Evolutionary conservation across 35 echinoderm and acorn worm species (phyloP).

Genomic region (Apostichopus californicus): DNA sequence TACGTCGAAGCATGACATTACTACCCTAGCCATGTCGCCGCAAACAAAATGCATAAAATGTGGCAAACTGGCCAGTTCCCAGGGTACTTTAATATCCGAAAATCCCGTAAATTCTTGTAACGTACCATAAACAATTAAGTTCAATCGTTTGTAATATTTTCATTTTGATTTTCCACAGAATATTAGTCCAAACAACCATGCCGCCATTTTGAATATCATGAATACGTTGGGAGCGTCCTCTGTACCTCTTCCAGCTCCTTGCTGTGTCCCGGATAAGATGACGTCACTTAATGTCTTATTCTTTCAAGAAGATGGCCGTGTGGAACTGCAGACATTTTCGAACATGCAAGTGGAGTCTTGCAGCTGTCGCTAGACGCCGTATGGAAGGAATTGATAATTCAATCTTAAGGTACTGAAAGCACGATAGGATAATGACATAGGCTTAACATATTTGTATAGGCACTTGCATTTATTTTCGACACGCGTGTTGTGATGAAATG

Average conservation of each 20-base stretch:
- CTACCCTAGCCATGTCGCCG: no score
- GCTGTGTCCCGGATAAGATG: constrained; percentile 37
- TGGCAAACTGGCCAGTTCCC: no score
- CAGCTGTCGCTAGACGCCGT: constrained; percentile 14
- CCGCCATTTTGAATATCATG: constrained; percentile 40
- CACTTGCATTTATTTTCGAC: no score
- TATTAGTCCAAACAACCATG: constrained; percentile 36
- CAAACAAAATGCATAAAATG: no score
- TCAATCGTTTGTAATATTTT: background rate
- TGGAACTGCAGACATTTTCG: constrained; percentile 10
- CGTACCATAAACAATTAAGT: background rate
- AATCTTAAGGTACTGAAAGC: no score
- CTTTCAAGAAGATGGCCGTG: constrained; percentile 9
- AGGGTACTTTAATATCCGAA: no score
- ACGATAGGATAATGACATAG: no score
- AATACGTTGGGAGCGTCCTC: constrained; percentile 18
- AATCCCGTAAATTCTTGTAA: background rate
- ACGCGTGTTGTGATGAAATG: no score
- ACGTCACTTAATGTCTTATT: constrained; percentile 3
- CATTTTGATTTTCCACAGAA: constrained; percentile 9
- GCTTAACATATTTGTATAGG: no score
- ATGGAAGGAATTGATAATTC: no score
- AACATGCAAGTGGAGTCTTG: constrained; percentile 34
- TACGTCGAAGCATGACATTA: no score
- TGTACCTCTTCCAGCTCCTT: constrained; percentile 16